phyloP scores from a whole-genome alignment of 1,140 invertebrate species.

The Lamellibrachia luymesi region DNA sequence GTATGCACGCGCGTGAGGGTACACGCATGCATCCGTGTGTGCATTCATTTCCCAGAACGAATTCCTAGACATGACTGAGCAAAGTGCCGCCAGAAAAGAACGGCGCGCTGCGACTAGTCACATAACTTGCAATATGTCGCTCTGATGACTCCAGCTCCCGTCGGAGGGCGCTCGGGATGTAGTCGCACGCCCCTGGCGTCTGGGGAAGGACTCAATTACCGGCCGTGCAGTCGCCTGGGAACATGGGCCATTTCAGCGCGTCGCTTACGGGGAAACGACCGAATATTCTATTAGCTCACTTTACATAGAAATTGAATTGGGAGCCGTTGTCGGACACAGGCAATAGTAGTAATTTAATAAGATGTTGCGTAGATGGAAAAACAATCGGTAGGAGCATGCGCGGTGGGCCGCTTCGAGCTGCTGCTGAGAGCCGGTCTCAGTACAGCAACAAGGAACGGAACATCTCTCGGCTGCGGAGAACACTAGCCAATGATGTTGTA shows the following conservation, averaged over 20 bases:
- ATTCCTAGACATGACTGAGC: neutral
- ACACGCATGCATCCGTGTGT: neutral
- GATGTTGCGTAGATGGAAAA: neutral
- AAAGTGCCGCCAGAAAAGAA: neutral
- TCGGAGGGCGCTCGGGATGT: neutral
- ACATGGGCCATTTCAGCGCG: neutral
- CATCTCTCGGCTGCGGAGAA: neutral
- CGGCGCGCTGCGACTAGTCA: neutral
- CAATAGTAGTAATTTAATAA: constrained; percentile 2
- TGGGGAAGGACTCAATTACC: neutral
- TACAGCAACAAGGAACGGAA: neutral
- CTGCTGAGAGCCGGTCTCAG: neutral
- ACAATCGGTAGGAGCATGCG: neutral
- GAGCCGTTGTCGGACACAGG: neutral
- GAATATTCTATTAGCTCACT: constrained; percentile 1
- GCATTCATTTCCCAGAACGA: neutral
- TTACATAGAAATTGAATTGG: constrained; percentile 5
- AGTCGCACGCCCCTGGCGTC: neutral
- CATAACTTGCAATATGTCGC: neutral
- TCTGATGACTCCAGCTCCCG: neutral
- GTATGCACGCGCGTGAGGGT: neutral
- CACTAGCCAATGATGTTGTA: no score
- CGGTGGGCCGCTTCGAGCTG: no score
- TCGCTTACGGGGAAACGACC: neutral
- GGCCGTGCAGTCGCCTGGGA: no score